A percentile compares a stretch with the other conserved stretches of the same genome.
These are phyloP conservation scores for Plutomurus gul DNA, from an alignment of 1,140 invertebrate genomes.

Conservation along the genomic window DNA sequence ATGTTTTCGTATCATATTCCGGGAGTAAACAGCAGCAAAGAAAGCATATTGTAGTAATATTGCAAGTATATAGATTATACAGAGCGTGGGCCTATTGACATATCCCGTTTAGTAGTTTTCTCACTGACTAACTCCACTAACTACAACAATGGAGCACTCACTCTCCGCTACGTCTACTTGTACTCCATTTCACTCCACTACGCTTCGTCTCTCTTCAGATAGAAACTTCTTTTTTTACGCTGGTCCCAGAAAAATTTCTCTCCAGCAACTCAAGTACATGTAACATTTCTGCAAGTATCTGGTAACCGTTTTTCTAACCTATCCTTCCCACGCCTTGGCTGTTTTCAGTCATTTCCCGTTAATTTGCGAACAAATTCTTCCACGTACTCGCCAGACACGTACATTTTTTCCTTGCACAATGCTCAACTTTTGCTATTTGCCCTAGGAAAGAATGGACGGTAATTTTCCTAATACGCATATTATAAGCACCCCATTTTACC, in stretches of 20 bases:
- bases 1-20: no score
- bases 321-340: not conserved
- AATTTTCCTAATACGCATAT: slow-evolving; percentile 2
- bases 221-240: slow-evolving; percentile 8
- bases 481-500: not conserved
- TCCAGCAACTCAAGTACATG: not conserved
- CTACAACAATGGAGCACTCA: not conserved
- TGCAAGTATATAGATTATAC: no score
- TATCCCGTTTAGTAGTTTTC: no score
- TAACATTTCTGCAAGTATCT: not conserved
- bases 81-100: no score
- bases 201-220: not conserved
- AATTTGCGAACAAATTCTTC: not conserved
- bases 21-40: no score
- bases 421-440: not conserved
- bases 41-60: no score
- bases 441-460: not conserved
- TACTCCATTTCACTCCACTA: slow-evolving; percentile 11
- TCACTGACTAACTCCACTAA: no score
- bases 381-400: slow-evolving; percentile 9
- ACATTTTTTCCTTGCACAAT: not conserved
- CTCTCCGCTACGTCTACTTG: slow-evolving; percentile 2
- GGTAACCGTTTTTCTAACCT: not conserved
- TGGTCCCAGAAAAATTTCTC: not conserved
- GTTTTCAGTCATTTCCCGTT: not conserved